phyloP scores from a whole-genome alignment of 2,888 invertebrate species.

The Xestia ashworthii region DNA sequence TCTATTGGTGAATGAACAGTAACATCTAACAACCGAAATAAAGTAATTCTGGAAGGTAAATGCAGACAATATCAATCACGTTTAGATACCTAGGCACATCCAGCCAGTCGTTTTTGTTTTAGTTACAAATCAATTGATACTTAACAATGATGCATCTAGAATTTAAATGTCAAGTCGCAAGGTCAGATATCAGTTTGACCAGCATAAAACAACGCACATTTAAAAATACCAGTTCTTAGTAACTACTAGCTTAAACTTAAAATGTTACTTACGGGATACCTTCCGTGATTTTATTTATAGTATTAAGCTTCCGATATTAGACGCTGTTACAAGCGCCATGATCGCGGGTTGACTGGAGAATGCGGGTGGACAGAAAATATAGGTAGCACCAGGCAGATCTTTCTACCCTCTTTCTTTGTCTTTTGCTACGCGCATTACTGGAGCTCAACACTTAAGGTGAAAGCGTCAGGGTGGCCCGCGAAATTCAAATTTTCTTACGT shows the following conservation, averaged over 20 bases:
- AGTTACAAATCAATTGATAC: background rate
- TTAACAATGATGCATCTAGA: background rate
- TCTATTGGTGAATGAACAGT: background rate
- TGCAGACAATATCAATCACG: background rate
- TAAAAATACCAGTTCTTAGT: background rate
- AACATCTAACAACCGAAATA: background rate
- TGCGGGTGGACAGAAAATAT: too few species aligned
- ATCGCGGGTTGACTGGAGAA: too few species aligned
- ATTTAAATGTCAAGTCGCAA: slow-evolving; percentile 3
- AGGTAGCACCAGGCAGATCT: too few species aligned
- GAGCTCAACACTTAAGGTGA: too few species aligned
- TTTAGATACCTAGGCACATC: background rate
- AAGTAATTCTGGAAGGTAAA: background rate
- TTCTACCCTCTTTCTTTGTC: too few species aligned
- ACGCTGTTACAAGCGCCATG: too few species aligned
- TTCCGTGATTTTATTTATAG: too few species aligned
- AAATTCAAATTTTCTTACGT: too few species aligned
- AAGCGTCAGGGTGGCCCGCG: too few species aligned
- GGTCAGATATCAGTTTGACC: background rate
- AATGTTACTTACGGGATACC: too few species aligned
- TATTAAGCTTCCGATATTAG: too few species aligned
- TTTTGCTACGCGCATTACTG: too few species aligned
- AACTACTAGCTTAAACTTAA: background rate
- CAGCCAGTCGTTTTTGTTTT: background rate
- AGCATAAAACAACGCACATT: background rate